phyloP scores from a whole-genome alignment of 2,888 invertebrate species.

The Dorcus hopei region DNA sequence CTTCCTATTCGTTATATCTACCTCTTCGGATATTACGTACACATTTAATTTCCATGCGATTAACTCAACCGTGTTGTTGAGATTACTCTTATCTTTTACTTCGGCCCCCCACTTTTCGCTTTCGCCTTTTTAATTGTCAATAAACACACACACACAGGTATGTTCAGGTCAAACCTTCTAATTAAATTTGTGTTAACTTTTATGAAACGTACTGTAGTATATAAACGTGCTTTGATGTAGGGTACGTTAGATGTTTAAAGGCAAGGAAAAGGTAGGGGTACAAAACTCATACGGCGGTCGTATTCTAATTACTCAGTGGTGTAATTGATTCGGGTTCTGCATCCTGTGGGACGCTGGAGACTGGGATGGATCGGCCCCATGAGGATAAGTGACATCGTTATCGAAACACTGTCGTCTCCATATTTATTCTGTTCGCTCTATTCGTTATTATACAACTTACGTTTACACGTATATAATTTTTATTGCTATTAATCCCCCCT shows the following conservation, averaged over 20 bases:
- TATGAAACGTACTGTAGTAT: too few species aligned
- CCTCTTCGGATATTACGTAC: slow-evolving; percentile 42
- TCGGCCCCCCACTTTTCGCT: too few species aligned
- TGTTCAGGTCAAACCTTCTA: too few species aligned
- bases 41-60: slow-evolving; percentile 46
- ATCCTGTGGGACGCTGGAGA: slow-evolving; percentile 28
- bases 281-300: slow-evolving; percentile 13
- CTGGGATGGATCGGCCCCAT: slow-evolving; percentile 34
- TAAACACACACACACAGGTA: too few species aligned
- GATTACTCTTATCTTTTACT: too few species aligned
- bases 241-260: too few species aligned
- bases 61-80: slow-evolving; percentile 28
- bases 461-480: neutral
- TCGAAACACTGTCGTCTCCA: slow-evolving; percentile 26
- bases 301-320: slow-evolving; percentile 35
- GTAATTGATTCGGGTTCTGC: slow-evolving; percentile 35
- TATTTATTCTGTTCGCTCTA: slow-evolving; percentile 27
- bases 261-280: too few species aligned
- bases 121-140: too few species aligned
- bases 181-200: too few species aligned
- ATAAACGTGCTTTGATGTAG: too few species aligned
- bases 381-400: slow-evolving; percentile 33
- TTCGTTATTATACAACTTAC: neutral
- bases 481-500: neutral
- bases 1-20: slow-evolving; percentile 34